phyloP scores from a whole-genome alignment of 2,113 vertebrate species.

The Lagopus muta region DNA sequence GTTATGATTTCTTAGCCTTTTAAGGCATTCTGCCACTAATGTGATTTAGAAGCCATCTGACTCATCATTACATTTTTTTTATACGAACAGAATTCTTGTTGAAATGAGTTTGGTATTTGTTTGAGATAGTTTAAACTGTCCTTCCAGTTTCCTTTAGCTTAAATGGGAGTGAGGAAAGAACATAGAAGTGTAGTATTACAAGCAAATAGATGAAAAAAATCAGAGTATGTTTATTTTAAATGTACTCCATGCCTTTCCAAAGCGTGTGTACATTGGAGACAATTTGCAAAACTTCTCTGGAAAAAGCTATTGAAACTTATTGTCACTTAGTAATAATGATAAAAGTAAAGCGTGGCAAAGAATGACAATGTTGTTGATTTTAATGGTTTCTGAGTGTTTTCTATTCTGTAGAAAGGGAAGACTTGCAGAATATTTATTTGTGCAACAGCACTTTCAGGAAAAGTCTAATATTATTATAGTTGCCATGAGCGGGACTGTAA shows the following conservation, averaged over 20 bases:
- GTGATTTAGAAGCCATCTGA: neutral
- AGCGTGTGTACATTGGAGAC: neutral
- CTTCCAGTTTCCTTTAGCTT: neutral
- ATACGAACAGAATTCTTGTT: neutral
- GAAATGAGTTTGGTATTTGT: neutral
- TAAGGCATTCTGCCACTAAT: neutral
- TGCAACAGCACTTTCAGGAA: neutral
- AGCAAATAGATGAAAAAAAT: neutral
- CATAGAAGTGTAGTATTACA: neutral
- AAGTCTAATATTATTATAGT: neutral
- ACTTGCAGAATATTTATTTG: neutral
- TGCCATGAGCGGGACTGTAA: neutral
- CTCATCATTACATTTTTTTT: neutral
- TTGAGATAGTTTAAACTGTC: neutral
- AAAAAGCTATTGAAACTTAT: neutral
- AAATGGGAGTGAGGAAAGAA: neutral
- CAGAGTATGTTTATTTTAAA: neutral
- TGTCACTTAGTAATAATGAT: neutral
- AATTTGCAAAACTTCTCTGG: neutral
- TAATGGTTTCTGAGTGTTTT: neutral
- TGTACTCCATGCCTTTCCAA: neutral
- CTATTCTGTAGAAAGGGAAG: neutral
- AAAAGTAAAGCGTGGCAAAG: neutral
- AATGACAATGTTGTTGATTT: neutral
- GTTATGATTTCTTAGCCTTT: neutral